Conservation (phyloP, 1,140 invertebrate species). For the Diprion similis region DNA sequence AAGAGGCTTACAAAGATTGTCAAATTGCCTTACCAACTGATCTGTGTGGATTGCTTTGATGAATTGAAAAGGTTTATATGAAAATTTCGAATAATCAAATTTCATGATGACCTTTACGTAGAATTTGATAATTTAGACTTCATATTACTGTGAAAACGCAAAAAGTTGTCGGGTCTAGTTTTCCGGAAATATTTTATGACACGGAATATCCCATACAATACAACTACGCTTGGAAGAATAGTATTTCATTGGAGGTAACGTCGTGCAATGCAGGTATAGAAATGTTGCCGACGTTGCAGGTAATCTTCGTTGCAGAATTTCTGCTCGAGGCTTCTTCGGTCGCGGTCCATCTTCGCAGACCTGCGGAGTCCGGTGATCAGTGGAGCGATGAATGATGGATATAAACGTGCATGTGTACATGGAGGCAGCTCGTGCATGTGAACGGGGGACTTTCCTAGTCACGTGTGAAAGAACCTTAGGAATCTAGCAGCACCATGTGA, state of each 20-base stretch:
- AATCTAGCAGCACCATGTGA: constrained; percentile 38
- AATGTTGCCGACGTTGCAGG: background rate
- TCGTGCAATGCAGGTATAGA: background rate
- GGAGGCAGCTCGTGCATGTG: background rate
- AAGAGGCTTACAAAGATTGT: too few relatives aligned
- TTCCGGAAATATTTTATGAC: too few relatives aligned
- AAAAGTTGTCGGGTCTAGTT: too few relatives aligned
- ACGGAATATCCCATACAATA: too few relatives aligned
- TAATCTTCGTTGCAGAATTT: background rate
- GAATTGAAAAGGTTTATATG: too few relatives aligned
- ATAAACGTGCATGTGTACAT: background rate
- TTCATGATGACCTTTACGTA: too few relatives aligned
- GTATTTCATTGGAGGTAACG: background rate
- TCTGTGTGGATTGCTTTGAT: too few relatives aligned
- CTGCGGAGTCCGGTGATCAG: background rate
- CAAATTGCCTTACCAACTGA: too few relatives aligned
- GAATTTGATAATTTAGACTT: too few relatives aligned
- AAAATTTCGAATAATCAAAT: too few relatives aligned
- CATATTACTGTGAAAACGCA: too few relatives aligned
- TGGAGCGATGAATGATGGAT: background rate
- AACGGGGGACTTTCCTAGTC: constrained; percentile 46
- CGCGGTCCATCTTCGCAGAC: background rate
- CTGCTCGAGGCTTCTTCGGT: background rate
- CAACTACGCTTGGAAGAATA: background rate
- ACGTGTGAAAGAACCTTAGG: constrained; percentile 54